These are phyloP conservation scores for Sinonovacula constricta DNA, from an alignment of 1,140 invertebrate genomes.

Conservation along the genomic window DNA sequence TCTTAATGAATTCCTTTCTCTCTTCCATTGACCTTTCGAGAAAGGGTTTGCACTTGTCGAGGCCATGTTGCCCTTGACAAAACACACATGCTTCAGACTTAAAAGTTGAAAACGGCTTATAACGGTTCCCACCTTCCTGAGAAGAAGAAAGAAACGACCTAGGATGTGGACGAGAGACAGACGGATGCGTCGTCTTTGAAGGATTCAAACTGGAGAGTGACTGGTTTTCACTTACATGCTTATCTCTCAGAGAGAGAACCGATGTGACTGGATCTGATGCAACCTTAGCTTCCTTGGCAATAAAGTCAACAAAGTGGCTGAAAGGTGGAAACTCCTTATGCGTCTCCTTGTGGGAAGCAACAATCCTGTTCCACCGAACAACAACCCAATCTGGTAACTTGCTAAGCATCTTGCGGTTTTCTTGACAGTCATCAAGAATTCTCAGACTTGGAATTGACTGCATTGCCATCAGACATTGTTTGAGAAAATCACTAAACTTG, in stretches of 20 bases:
- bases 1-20: no score
- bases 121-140: no score
- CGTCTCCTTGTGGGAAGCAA: neutral
- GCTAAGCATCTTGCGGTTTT: slow-evolving; percentile 45
- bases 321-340: slow-evolving; percentile 20
- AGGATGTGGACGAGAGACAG: no score
- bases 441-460: neutral
- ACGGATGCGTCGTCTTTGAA: no score
- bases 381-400: slow-evolving; percentile 50
- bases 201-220: no score
- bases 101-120: no score
- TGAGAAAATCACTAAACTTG: slow-evolving; percentile 40
- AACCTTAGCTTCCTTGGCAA: slow-evolving; percentile 42
- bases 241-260: slow-evolving; percentile 5
- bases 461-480: slow-evolving; percentile 7
- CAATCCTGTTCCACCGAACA: slow-evolving; percentile 37
- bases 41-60: no score
- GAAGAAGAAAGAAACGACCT: no score
- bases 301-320: slow-evolving; percentile 32
- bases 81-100: no score
- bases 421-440: slow-evolving; percentile 19
- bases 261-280: slow-evolving; percentile 45
- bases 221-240: neutral
- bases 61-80: no score
- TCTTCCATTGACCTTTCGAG: no score